Percentiles rank a stretch among this genome's conserved stretches.
Conservation (phyloP, 2,888 invertebrate species). For the Parnassius glacialis region DNA sequence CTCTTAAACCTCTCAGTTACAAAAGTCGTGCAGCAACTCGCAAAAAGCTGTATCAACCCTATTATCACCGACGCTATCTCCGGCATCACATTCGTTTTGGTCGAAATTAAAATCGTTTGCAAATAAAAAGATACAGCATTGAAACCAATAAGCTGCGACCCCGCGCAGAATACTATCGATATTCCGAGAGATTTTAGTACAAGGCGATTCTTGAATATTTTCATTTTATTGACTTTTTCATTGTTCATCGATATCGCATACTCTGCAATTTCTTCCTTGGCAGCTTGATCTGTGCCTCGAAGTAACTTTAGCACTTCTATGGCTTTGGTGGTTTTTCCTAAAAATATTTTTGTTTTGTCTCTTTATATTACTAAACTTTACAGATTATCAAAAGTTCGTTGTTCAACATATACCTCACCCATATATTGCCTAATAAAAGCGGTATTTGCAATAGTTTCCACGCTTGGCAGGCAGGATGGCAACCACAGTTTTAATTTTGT, state of each 20-base stretch:
- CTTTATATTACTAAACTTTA: no score
- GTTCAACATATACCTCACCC: no score
- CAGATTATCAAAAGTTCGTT: no score
- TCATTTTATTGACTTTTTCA: slow-evolving; percentile 23
- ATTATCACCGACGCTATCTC: slow-evolving; percentile 49
- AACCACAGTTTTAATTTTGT: no score
- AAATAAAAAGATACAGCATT: slow-evolving; percentile 51
- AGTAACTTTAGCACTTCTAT: slow-evolving; percentile 44
- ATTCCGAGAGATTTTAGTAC: slow-evolving; percentile 37
- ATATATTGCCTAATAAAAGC: no score
- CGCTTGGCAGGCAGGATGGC: no score
- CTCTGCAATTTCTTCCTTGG: slow-evolving; percentile 49
- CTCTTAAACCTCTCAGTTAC: slow-evolving; percentile 48
- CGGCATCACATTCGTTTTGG: slow-evolving; percentile 45
- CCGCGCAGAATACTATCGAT: slow-evolving; percentile 32
- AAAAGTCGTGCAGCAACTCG: slow-evolving; percentile 44
- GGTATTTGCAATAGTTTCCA: no score
- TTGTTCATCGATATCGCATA: slow-evolving; percentile 36
- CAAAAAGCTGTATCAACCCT: slow-evolving; percentile 51
- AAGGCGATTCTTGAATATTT: slow-evolving; percentile 35
- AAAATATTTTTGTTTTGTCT: slow-evolving; percentile 32
- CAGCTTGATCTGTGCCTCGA: slow-evolving; percentile 45
- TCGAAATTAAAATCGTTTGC: slow-evolving; percentile 52
- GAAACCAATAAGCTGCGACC: slow-evolving; percentile 43
- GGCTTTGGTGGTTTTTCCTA: slow-evolving; percentile 48